Base-by-base conservation (phyloP, 1,140 invertebrate species). In the Neomicropteryx cornuta region DNA sequence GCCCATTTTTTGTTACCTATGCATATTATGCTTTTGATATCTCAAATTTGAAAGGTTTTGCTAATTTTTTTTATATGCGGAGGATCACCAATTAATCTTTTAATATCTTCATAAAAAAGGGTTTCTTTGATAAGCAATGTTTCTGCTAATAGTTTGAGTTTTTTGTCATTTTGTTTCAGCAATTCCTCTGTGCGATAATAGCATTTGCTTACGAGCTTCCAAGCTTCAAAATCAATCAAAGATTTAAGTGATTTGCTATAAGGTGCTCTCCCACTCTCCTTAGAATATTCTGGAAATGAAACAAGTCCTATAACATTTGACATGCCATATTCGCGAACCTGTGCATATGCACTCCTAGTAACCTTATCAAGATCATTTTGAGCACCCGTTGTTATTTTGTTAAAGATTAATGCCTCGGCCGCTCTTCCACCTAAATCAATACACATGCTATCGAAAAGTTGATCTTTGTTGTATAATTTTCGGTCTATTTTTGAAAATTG, bases 301-400 rank as follows among this genome's bases (percentile, higher is more conserved):
- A 99, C 44, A 6, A 87, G 71, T 0, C 96, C 96, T 18, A 98
- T 69, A 1, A 45, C 56, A 0, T 79, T 60, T 49, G 79, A 92
- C 93, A 99, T 98, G n/a, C 95, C 95, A 65, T 79, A 97, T 30
- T 81, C 73, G 40, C 77, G 73, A 1, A 68, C 72, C 65, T 84
- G 75, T 5, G 81, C 77, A 58, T 96, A 97, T 0, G 96, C 95
- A 53, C 96, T 87, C 60, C 94, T 89, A 1, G 90, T 97, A 13
- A 96, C 89, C 68, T 91, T 94, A 47, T 95, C 77, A 18, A 99
- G 68, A 61, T 99, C 95, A 60, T 96, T 90, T 64, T 96, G 81
- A 0, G 93, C 93, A 1, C 90, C 90, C 24, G 90, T 93, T 1
- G 93, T 93, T 3, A 94, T 80, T 21, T 75, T 73, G 49, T 95